A percentile compares a stretch with the other conserved stretches of the same genome.
These are phyloP conservation scores for Schizaphis graminum DNA, from an alignment of 2,888 invertebrate species.

Conservation along the genomic window DNA sequence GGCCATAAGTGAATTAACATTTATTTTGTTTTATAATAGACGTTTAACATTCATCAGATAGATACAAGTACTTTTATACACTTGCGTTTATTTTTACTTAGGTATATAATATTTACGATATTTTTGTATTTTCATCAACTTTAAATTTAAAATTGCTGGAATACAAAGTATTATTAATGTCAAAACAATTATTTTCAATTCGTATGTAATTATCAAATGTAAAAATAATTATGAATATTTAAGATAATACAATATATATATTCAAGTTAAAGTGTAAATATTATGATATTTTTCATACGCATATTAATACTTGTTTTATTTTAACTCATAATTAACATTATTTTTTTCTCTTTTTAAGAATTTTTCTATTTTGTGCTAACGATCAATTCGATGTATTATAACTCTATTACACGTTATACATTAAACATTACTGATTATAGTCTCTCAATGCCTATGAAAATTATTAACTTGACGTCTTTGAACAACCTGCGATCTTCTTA, in stretches of 20 bases:
- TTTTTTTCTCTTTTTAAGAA: background rate
- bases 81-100: background rate
- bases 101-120: background rate
- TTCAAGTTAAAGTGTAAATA: background rate
- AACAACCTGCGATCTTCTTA: background rate
- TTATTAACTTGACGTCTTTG: background rate
- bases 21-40: background rate
- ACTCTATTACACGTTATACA: background rate
- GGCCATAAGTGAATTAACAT: background rate
- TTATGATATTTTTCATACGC: background rate
- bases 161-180: background rate
- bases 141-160: background rate
- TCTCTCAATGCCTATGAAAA: background rate
- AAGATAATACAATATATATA: background rate
- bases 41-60: background rate
- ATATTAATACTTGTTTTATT: background rate
- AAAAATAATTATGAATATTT: background rate
- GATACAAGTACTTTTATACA: background rate
- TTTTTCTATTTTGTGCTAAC: background rate
- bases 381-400: background rate
- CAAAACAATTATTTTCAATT: background rate
- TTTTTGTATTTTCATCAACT: background rate
- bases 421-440: background rate
- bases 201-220: background rate
- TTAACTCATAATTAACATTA: background rate